Base-by-base conservation (phyloP, 1,140 invertebrate species). In the Nilaparvata lugens region DNA sequence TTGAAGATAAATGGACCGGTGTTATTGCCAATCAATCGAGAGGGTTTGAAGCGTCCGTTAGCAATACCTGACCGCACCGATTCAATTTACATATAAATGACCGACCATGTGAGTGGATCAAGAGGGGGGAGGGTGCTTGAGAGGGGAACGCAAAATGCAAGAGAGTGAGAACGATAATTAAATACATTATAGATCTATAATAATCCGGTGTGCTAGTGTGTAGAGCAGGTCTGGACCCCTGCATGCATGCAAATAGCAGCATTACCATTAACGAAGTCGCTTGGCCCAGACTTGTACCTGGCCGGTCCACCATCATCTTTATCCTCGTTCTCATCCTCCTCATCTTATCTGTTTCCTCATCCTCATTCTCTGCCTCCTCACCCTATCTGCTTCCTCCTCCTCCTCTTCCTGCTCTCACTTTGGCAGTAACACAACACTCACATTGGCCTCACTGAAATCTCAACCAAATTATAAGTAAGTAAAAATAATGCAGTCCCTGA, bases 21-120 rank as follows among this genome's bases (percentile, higher is more conserved):
- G 45, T 48, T 48, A 48, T 48, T 48, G 45, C 45, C 45, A 48
- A 48, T 48, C 45, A 48, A 48, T 48, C 45, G 42, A 45, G 42
- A 45, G 42, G 19, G 42, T 19, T 45, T 13, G 45, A 7, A 19
- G 16, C 45, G 45, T 48, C 45, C 45, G 45, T 48, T 48, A 48
- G 42, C 16, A 19, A 48, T 48, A 48, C 5, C 45, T 48, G 21
- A 18, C 45, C 45, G 45, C 45, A 48, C 45, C 45, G 45, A 48
- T 48, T 48, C 21, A 48, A 48, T 48, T 48, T 48, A 48, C 45
- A 48, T 48, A 48, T 48, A 48, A 48, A 48, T 48, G 16, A 48
- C 45, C 21, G 21, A 18, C 16, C 4, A 45, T 19, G 5, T 16
- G 45, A 11, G 21, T 16, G 4, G 45, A 6, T n/a, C n/a, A n/a